Evolutionary conservation across 2,888 invertebrate species (phyloP).

Genomic region (Macropis europaea): DNA sequence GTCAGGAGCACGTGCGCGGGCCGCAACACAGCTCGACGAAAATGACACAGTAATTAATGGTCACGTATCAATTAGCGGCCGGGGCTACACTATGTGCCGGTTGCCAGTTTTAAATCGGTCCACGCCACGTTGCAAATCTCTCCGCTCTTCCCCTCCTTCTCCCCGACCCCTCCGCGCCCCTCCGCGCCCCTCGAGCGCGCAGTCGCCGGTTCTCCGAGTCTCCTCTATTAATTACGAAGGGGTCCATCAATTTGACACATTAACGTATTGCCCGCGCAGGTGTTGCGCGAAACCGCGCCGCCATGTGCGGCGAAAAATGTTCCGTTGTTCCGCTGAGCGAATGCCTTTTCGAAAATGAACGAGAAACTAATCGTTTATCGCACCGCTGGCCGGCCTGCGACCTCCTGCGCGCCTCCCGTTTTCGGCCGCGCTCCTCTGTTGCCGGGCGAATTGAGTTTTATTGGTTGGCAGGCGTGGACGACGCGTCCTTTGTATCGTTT

Average conservation of each 20-base stretch:
- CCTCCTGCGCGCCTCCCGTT: no score
- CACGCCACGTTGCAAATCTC: slow-evolving; percentile 58
- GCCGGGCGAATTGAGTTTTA: no score
- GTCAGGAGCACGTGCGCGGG: slow-evolving; percentile 75
- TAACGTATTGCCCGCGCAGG: slow-evolving; percentile 78
- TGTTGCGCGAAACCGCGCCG: slow-evolving; percentile 71
- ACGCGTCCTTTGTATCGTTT: no score
- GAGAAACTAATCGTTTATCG: slow-evolving; percentile 46
- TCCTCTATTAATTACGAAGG: slow-evolving; percentile 77
- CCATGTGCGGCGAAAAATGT: slow-evolving; percentile 64
- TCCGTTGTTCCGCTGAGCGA: slow-evolving; percentile 43
- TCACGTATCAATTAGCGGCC: slow-evolving; percentile 77
- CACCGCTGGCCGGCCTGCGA: background rate
- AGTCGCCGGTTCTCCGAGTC: slow-evolving; percentile 31
- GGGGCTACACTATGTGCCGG: slow-evolving; percentile 66
- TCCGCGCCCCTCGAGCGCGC: slow-evolving; percentile 21
- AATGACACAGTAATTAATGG: slow-evolving; percentile 80
- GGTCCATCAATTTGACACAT: slow-evolving; percentile 79
- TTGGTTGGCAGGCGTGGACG: no score
- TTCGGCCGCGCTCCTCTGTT: no score
- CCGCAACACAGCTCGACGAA: slow-evolving; percentile 73
- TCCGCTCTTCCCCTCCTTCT: slow-evolving; percentile 11
- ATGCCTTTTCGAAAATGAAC: slow-evolving; percentile 49
- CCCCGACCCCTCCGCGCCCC: background rate
- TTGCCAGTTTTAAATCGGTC: slow-evolving; percentile 74